These are phyloP conservation scores for Kryptolebias marmoratus DNA, from an alignment of 2,113 vertebrate species.

Conservation along the genomic window DNA sequence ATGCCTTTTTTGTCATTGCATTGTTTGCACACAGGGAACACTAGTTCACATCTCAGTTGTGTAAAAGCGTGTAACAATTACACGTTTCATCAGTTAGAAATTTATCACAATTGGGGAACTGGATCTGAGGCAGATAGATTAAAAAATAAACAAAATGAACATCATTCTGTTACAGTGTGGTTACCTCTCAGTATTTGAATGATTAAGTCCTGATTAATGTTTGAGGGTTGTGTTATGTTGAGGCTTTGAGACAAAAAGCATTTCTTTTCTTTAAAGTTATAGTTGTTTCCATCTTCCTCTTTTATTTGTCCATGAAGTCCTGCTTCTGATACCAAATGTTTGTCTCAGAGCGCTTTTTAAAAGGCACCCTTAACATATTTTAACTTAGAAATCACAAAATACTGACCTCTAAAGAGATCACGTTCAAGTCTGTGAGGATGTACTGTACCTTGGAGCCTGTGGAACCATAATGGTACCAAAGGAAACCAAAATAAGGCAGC, in stretches of 20 bases:
- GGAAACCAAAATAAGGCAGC: conserved; percentile 2
- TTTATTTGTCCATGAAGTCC: too few relatives aligned
- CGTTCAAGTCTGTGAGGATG: too few relatives aligned
- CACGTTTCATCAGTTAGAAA: conserved; percentile 21
- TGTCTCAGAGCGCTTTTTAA: too few relatives aligned
- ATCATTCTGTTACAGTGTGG: conserved; percentile 20
- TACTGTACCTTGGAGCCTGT: background rate
- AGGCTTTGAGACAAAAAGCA: conserved; percentile 32
- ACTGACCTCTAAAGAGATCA: too few relatives aligned
- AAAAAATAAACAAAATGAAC: background rate
- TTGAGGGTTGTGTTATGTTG: background rate
- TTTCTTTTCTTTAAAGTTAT: background rate
- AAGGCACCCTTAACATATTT: too few relatives aligned
- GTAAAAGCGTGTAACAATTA: background rate
- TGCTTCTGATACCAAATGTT: too few relatives aligned
- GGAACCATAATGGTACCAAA: background rate
- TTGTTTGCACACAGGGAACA: background rate
- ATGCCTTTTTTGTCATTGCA: conserved; percentile 2
- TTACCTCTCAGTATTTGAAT: conserved; percentile 26
- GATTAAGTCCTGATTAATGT: conserved; percentile 41
- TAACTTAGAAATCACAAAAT: too few relatives aligned
- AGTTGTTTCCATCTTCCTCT: too few relatives aligned
- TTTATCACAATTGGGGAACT: background rate
- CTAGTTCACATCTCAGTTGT: conserved; percentile 7
- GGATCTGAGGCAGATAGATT: background rate